Conservation (phyloP, 2,888 invertebrate species). For the Allolobophora icterica region DNA sequence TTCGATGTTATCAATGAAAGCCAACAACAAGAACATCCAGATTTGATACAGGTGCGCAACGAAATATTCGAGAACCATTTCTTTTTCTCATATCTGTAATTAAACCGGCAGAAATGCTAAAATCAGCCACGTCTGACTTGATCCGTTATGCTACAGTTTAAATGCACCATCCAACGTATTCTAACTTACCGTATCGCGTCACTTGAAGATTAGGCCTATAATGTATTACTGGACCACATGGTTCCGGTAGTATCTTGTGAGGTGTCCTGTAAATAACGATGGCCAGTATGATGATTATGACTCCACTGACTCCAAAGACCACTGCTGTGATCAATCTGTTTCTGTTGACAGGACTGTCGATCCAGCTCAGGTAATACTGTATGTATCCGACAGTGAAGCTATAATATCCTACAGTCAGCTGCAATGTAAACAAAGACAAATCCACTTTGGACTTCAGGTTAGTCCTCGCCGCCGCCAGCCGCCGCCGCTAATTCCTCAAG, state of each 20-base stretch:
- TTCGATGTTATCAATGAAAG: too few species aligned
- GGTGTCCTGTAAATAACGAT: not conserved
- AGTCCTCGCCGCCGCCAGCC: too few species aligned
- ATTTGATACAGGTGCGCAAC: too few species aligned
- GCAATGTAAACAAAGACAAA: not conserved
- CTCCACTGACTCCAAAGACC: not conserved
- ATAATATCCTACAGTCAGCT: not conserved
- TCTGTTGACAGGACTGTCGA: not conserved
- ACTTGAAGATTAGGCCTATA: not conserved
- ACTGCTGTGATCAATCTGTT: not conserved
- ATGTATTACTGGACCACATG: not conserved
- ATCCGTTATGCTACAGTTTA: too few species aligned
- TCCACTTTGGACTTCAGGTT: too few species aligned
- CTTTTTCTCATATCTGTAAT: too few species aligned
- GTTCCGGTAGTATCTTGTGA: too few species aligned
- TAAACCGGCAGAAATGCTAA: too few species aligned
- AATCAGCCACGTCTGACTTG: too few species aligned
- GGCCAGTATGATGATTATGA: slow-evolving; percentile 4
- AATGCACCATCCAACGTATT: not conserved
- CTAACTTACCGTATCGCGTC: not conserved
- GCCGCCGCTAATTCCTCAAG: too few species aligned
- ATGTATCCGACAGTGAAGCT: not conserved
- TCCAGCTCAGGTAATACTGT: not conserved
- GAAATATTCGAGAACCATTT: too few species aligned
- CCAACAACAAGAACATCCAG: too few species aligned